A percentile compares a stretch with the other conserved stretches of the same genome.
Evolutionary conservation across 2,797 vertebrate species (phyloP).

Genomic region (Alosa sapidissima): DNA sequence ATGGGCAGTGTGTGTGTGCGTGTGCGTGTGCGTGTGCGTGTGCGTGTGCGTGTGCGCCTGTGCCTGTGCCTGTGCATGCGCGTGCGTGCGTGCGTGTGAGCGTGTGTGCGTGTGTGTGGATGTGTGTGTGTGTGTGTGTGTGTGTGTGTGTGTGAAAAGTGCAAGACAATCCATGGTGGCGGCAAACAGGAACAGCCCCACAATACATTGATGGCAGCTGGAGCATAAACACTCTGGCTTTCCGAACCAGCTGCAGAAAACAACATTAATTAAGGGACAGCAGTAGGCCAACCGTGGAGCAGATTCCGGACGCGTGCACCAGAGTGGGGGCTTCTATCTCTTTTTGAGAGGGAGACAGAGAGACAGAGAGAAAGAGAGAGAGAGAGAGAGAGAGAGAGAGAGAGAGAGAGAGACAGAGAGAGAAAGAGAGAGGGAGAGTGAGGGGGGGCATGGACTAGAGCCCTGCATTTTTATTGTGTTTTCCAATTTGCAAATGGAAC

Average conservation of each 20-base stretch:
- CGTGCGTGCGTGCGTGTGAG: too few relatives aligned
- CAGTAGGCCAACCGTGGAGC: neutral
- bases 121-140: too few relatives aligned
- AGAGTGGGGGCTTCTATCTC: slow-evolving; percentile 39
- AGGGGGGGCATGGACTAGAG: neutral
- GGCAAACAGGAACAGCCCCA: neutral
- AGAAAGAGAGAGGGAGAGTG: too few relatives aligned
- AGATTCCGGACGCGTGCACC: slow-evolving; percentile 26
- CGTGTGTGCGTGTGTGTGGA: too few relatives aligned
- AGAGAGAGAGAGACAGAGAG: slow-evolving; percentile 28
- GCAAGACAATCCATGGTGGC: too few relatives aligned
- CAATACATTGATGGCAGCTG: neutral
- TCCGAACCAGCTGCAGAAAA: slow-evolving; percentile 35
- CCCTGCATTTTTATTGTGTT: slow-evolving; percentile 19
- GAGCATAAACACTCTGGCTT: neutral
- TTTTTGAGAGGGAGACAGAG: slow-evolving; percentile 32
- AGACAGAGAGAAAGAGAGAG: too few relatives aligned
- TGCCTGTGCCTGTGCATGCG: too few relatives aligned
- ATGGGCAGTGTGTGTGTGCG: too few relatives aligned
- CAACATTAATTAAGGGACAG: slow-evolving; percentile 46
- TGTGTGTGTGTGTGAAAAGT: too few relatives aligned
- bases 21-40: too few relatives aligned
- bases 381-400: too few relatives aligned
- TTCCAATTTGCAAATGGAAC: slow-evolving; percentile 21
- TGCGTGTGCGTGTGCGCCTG: too few relatives aligned